phyloP scores from a whole-genome alignment of 2,888 invertebrate genomes.

The Lithophane leautieri region DNA sequence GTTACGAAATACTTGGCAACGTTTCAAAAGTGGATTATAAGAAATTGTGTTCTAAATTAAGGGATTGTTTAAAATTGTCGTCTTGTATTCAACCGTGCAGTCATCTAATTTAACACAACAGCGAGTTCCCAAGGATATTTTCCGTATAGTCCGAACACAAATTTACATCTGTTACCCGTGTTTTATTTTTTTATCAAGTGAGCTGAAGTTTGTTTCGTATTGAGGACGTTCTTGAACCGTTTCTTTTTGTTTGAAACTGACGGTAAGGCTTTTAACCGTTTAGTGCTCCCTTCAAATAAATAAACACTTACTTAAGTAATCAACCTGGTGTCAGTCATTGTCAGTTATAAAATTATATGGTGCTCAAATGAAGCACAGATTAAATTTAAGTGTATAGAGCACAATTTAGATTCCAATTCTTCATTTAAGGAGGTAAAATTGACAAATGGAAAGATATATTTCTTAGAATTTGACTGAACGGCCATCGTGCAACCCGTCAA shows the following conservation, averaged over 20 bases:
- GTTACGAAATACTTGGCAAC: constrained; percentile 26
- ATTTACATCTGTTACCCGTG: constrained; percentile 49
- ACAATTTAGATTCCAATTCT: background rate
- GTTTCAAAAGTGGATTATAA: constrained; percentile 38
- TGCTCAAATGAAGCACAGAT: background rate
- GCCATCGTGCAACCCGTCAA: background rate
- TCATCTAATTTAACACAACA: constrained; percentile 48
- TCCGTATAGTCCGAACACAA: constrained; percentile 41
- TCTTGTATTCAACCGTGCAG: constrained; percentile 28
- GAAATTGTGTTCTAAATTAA: constrained; percentile 36
- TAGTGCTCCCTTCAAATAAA: constrained; percentile 3
- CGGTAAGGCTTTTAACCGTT: background rate
- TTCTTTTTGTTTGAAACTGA: constrained; percentile 8
- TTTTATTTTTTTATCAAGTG: constrained; percentile 46
- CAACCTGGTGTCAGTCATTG: background rate
- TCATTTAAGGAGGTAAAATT: background rate
- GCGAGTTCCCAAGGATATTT: constrained; percentile 43
- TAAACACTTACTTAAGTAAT: background rate
- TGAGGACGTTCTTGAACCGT: background rate
- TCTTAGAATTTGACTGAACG: constrained; percentile 10
- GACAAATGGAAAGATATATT: background rate
- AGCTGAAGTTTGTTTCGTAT: constrained; percentile 14
- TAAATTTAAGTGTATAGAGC: background rate
- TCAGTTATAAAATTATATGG: background rate
- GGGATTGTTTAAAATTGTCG: constrained; percentile 20